Percentiles rank a stretch among this genome's conserved stretches.
These are phyloP conservation scores for Neopelma chrysocephalum DNA, from an alignment of 2,797 vertebrate genomes.

Conservation along the genomic window DNA sequence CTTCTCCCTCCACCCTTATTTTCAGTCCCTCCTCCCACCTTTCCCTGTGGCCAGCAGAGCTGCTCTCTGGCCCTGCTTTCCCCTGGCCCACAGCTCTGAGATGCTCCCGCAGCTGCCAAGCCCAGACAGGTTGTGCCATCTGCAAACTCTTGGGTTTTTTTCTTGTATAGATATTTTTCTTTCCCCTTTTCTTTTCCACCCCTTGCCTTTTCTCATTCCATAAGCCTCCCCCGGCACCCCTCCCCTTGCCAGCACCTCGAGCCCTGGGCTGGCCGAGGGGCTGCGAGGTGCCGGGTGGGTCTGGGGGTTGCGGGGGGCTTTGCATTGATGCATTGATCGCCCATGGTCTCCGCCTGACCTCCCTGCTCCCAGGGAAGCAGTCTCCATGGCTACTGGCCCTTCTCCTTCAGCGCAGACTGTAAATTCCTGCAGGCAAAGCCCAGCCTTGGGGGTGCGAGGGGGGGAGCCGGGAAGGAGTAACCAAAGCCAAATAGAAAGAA, in stretches of 20 bases:
- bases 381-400: constrained; percentile 83
- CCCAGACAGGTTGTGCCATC: neutral
- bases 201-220: constrained; percentile 12
- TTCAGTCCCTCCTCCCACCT: neutral
- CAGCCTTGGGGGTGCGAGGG: constrained; percentile 76
- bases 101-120: neutral
- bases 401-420: constrained; percentile 83
- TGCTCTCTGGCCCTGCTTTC: neutral
- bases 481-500: constrained; percentile 71
- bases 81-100: neutral
- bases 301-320: constrained; percentile 76
- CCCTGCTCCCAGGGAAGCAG: constrained; percentile 84
- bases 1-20: neutral
- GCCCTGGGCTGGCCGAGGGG: neutral
- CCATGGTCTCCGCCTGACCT: constrained; percentile 83
- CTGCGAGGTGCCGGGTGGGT: constrained; percentile 66
- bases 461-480: constrained; percentile 76
- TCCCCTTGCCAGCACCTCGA: constrained; percentile 1
- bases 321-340: constrained; percentile 84
- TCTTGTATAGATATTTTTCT: neutral
- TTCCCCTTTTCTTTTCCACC: neutral
- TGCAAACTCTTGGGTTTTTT: neutral
- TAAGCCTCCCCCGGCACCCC: neutral
- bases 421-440: constrained; percentile 84
- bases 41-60: neutral